Conservation (phyloP, 1,140 invertebrate species). For the Hormaphis cornu region DNA sequence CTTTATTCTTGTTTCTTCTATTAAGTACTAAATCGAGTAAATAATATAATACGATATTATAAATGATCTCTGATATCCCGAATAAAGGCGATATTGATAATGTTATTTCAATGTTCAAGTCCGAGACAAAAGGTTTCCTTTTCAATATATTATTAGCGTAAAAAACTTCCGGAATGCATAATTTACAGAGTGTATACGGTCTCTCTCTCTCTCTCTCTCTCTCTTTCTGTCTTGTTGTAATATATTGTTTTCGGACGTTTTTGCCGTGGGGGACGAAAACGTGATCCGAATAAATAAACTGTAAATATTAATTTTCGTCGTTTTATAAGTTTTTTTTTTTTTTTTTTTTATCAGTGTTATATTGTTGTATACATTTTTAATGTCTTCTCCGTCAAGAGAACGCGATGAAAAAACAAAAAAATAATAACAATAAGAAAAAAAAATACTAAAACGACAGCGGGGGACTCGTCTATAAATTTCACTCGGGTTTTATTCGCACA, state of each 20-base stretch:
- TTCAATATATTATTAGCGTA: conserved; percentile 26
- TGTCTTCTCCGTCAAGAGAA: neutral
- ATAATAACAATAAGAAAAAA: neutral
- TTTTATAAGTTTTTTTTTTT: neutral
- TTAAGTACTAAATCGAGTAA: neutral
- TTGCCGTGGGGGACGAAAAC: conserved; percentile 10
- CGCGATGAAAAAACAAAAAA: neutral
- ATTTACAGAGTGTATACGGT: neutral
- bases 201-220: too few relatives aligned
- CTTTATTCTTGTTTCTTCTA: too few relatives aligned
- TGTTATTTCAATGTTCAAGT: neutral
- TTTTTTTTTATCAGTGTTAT: conserved; percentile 3
- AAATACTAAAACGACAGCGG: too few relatives aligned
- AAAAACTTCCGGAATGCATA: conserved; percentile 16
- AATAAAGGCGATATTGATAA: neutral
- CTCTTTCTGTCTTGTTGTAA: too few relatives aligned
- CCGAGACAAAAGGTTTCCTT: conserved; percentile 10
- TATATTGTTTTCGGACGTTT: conserved; percentile 32
- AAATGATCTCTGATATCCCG: neutral
- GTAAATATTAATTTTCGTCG: conserved; percentile 30
- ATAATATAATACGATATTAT: neutral
- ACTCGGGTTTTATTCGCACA: neutral
- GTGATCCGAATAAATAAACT: conserved; percentile 22
- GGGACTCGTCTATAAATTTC: too few relatives aligned
- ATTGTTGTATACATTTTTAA: neutral